Evolutionary conservation across 2,888 invertebrate genomes (phyloP).

Genomic region (Synanthedon andrenaeformis): DNA sequence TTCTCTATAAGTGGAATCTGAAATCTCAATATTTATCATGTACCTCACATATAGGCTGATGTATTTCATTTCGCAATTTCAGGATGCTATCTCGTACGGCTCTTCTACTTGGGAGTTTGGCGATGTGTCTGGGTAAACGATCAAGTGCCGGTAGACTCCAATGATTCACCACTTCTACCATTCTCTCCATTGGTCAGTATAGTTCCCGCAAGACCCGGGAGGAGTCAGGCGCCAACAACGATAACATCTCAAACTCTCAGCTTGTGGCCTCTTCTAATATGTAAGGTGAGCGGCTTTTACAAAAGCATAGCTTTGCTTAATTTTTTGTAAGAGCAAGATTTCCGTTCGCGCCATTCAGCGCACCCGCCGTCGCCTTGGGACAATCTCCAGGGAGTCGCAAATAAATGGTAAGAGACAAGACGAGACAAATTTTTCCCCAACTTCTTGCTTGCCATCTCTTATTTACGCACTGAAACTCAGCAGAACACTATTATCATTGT

Average conservation of each 20-base stretch:
- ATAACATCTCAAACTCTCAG: slow-evolving; percentile 28
- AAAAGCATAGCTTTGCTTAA: neutral
- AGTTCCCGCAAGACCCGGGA: slow-evolving; percentile 22
- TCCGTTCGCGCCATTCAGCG: too few species aligned
- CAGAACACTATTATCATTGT: too few species aligned
- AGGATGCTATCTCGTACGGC: slow-evolving; percentile 58
- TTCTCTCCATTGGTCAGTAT: slow-evolving; percentile 40
- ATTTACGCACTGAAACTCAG: too few species aligned
- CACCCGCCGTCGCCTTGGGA: too few species aligned
- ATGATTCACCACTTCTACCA: slow-evolving; percentile 45
- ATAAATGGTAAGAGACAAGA: too few species aligned
- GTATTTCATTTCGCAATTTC: neutral
- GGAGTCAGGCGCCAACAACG: slow-evolving; percentile 14
- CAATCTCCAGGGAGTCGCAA: too few species aligned
- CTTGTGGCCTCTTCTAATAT: slow-evolving; percentile 53
- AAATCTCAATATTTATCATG: too few species aligned
- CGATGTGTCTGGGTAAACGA: slow-evolving; percentile 60
- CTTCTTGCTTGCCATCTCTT: too few species aligned
- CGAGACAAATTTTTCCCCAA: too few species aligned
- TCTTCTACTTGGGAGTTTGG: slow-evolving; percentile 54
- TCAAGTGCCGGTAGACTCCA: slow-evolving; percentile 49
- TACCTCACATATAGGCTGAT: too few species aligned
- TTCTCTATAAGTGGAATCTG: too few species aligned
- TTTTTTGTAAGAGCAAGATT: too few species aligned
- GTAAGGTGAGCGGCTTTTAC: slow-evolving; percentile 32